Conservation (phyloP, 1,140 invertebrate genomes). For the Euura lappo region DNA sequence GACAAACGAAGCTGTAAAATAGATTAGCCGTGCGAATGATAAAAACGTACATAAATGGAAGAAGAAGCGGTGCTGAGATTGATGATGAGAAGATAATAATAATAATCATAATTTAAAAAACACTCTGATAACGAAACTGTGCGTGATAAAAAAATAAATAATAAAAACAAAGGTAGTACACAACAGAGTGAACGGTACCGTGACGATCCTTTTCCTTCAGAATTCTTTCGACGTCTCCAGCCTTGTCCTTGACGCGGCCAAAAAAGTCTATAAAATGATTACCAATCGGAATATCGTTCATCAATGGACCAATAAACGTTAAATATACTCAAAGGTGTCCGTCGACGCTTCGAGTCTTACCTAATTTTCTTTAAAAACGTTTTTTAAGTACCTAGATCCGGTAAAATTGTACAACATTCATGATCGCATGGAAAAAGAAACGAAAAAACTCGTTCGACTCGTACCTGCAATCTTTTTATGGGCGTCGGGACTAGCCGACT, state of each 20-base stretch:
- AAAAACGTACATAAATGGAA: conserved; percentile 15
- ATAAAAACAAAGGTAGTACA: conserved; percentile 3
- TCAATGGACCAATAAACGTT: conserved; percentile 10
- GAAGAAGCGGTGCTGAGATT: no score
- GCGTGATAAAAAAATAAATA: conserved; percentile 8
- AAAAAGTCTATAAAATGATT: conserved; percentile 79
- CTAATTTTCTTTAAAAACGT: no score
- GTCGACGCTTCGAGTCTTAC: not conserved
- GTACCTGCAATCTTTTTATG: conserved; percentile 91
- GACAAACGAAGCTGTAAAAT: no score
- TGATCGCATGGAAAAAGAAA: not conserved
- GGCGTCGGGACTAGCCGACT: conserved; percentile 87
- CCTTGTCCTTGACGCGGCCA: conserved; percentile 90
- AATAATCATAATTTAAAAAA: not conserved
- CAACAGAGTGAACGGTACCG: conserved; percentile 63
- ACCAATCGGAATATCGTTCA: conserved; percentile 18
- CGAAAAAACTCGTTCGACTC: conserved; percentile 21
- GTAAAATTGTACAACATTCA: no score
- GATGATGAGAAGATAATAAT: not conserved
- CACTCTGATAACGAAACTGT: not conserved
- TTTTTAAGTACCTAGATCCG: no score
- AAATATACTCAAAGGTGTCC: conserved; percentile 29
- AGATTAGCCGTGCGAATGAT: not conserved
- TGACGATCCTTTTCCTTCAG: conserved; percentile 93
- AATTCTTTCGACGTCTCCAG: conserved; percentile 86